These are phyloP conservation scores for Drosophila nigromelanica DNA, from an alignment of 1,140 invertebrate genomes.

Conservation along the genomic window DNA sequence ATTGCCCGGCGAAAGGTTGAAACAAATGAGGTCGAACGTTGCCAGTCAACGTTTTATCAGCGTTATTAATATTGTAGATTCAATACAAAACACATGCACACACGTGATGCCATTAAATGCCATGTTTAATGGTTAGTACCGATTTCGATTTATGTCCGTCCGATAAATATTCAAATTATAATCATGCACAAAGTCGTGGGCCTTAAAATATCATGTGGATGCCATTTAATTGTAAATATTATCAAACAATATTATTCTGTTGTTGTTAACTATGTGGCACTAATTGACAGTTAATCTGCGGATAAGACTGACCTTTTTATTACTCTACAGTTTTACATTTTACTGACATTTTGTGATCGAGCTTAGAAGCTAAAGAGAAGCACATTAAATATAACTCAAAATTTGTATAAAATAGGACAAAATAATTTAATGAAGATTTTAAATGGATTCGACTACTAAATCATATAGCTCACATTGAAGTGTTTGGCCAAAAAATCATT, in stretches of 20 bases:
- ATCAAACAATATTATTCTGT: constrained; percentile 31
- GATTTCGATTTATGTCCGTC: constrained; percentile 50
- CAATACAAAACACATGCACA: constrained; percentile 57
- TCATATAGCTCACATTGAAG: too few species aligned
- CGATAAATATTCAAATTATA: constrained; percentile 72
- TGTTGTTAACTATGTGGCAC: constrained; percentile 19
- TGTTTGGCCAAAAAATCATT: too few species aligned
- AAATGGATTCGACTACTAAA: too few species aligned
- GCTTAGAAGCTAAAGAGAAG: too few species aligned
- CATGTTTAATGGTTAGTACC: constrained; percentile 74
- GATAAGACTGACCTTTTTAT: constrained; percentile 3
- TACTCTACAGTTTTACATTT: not conserved
- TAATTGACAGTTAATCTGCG: constrained; percentile 32
- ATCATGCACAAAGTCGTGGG: constrained; percentile 10
- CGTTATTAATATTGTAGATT: constrained; percentile 74
- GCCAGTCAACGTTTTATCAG: constrained; percentile 66
- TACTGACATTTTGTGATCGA: too few species aligned
- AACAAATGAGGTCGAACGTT: constrained; percentile 69
- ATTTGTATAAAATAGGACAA: too few species aligned
- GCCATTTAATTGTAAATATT: constrained; percentile 33
- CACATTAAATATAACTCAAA: too few species aligned
- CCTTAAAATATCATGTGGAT: constrained; percentile 20
- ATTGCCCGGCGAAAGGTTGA: constrained; percentile 63
- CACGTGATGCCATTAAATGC: constrained; percentile 50
- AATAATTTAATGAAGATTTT: too few species aligned